Evolutionary conservation across 2,888 invertebrate species (phyloP), one percentile per base, ranked within the genome.

Genomic region (Lymantria monacha): DNA sequence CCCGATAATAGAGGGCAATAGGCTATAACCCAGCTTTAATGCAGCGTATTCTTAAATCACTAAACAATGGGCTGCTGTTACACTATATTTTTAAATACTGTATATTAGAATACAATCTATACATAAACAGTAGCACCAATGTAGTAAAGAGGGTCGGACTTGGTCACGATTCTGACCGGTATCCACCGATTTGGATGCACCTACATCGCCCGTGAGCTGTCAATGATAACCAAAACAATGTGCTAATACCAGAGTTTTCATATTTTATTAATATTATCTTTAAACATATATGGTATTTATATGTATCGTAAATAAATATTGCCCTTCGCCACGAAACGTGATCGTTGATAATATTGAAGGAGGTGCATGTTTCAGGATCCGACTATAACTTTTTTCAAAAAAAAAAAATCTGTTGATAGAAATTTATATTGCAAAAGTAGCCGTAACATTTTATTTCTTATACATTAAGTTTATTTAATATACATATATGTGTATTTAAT

Each of bases 141-240:
- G 59, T 63, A 53, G 53, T 55, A 59, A 68, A 66, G 54, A 66
- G 65, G 78, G 76, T 73, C 74, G 69, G 62, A 53, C 61, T 62
- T 59, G 74, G 78, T 85, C 85, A 86, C 85, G 85, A 85, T 57
- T 74, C 72, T 74, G 81, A 77, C 81, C 83, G 75, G 66, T 60
- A 65, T 65, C 65, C 63, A 75, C 83, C 74, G 68, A 79, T 80
- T 84, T 81, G 75, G 81, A 80, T 78, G 74, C 73, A 69, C 75
- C 75, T 48, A 66, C 59, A 52, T 70, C 71, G 74, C 71, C 75
- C 72, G 74, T 77, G 75, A 74, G 70, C 75, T 76, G 79, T 79
- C 75, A 70, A 74, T 80, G 85, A 84, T 85, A 83, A 79, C 80
- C 82, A 79, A 76, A 84, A 79, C 72, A 66, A 72, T 79, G 77